Conservation (phyloP, 2,797 vertebrate genomes). For the Dendrocincla tyrannina region DNA sequence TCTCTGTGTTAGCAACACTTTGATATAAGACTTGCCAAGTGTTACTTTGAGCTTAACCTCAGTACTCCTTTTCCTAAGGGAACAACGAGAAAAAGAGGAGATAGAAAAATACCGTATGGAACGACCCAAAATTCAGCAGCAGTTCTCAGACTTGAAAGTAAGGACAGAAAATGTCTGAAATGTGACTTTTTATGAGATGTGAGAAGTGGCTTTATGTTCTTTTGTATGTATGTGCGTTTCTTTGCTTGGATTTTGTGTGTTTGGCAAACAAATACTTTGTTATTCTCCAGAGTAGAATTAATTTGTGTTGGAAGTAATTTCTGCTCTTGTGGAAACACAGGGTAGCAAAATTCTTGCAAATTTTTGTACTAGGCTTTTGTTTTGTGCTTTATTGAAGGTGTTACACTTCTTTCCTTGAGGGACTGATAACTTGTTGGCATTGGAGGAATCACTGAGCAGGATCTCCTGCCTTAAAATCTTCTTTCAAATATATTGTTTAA, state of each 20-base stretch:
- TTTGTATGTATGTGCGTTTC: background rate
- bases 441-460: background rate
- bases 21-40: background rate
- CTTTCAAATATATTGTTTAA: background rate
- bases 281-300: background rate
- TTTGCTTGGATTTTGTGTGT: background rate
- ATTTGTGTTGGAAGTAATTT: background rate
- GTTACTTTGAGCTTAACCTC: background rate
- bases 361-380: background rate
- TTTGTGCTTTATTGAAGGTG: background rate
- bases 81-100: conserved; percentile 96
- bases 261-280: background rate
- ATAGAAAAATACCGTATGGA: conserved; percentile 99
- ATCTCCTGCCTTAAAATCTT: background rate
- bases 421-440: background rate
- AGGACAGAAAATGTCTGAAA: background rate
- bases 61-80: conserved; percentile 74
- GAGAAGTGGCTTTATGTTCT: background rate
- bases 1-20: background rate
- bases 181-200: fast-evolving
- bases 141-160: conserved; percentile 98
- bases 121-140: conserved; percentile 97
- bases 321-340: background rate
- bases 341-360: background rate
- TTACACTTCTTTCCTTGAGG: background rate